Evolutionary conservation across 2,113 vertebrate genomes (phyloP).

Genomic region (Tamias sibiricus): DNA sequence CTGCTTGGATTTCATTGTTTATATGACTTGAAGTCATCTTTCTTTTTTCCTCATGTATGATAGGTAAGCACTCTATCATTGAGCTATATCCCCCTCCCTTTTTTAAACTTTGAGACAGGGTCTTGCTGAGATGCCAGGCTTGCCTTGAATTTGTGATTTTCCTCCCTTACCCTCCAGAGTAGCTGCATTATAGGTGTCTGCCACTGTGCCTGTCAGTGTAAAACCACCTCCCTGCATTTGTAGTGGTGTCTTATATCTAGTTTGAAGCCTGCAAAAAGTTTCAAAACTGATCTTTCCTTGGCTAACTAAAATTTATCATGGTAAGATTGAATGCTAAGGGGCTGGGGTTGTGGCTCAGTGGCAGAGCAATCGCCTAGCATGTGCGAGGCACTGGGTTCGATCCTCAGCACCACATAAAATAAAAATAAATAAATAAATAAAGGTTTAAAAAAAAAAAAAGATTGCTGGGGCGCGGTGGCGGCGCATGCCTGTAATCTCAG

Average conservation of each 20-base stretch:
- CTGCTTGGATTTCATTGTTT: not conserved
- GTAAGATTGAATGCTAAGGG: not conserved
- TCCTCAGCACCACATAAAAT: too few relatives aligned
- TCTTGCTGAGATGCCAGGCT: not conserved
- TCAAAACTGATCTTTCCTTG: not conserved
- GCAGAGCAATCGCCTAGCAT: too few relatives aligned
- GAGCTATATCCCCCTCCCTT: not conserved
- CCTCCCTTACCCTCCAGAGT: not conserved
- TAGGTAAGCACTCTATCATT: not conserved
- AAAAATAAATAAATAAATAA: too few relatives aligned
- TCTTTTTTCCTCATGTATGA: not conserved
- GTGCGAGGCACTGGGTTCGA: too few relatives aligned
- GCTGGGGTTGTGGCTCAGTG: too few relatives aligned
- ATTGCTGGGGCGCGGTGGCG: too few relatives aligned
- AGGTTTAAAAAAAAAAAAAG: too few relatives aligned
- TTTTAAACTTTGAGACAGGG: not conserved
- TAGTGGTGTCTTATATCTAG: not conserved
- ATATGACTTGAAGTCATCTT: not conserved
- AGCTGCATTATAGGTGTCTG: not conserved
- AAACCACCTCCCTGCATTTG: not conserved
- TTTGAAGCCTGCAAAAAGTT: slow-evolving; percentile 4
- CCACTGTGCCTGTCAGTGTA: not conserved
- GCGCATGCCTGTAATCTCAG: too few relatives aligned
- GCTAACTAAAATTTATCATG: slow-evolving; percentile 36
- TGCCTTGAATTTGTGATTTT: not conserved